These are phyloP conservation scores for Metacarcinus magister DNA, from an alignment of 2,888 invertebrate genomes.

Conservation along the genomic window DNA sequence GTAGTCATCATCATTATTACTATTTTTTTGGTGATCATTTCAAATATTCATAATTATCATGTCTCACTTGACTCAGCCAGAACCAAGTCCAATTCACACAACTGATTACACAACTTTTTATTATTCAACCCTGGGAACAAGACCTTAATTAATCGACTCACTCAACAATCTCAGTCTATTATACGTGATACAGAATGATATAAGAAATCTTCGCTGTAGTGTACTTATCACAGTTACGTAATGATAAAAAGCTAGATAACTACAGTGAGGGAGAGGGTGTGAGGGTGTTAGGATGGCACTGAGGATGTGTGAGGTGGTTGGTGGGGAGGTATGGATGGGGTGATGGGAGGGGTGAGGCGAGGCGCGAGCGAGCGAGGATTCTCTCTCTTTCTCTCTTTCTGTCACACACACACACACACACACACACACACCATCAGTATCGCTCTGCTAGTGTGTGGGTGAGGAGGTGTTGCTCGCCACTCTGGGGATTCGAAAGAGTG, in stretches of 20 bases:
- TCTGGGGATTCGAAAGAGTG: background rate
- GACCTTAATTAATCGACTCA: background rate
- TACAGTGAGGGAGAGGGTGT: background rate
- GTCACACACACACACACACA: background rate
- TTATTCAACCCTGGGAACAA: background rate
- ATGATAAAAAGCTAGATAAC: background rate
- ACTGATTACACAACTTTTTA: background rate
- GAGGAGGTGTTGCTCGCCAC: constrained; percentile 27
- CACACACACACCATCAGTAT: constrained; percentile 20
- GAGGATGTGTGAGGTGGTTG: background rate
- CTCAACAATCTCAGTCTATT: background rate
- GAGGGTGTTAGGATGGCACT: background rate
- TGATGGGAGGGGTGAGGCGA: background rate
- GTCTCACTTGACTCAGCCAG: background rate
- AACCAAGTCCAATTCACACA: background rate
- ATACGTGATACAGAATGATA: background rate
- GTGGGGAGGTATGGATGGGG: background rate
- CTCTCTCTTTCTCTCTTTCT: background rate
- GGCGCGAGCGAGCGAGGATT: background rate
- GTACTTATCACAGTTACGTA: background rate
- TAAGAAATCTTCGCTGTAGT: background rate
- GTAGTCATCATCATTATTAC: background rate
- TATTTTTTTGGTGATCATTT: background rate
- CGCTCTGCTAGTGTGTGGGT: constrained; percentile 39
- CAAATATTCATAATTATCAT: background rate